These are phyloP conservation scores for Pelosia muscerda DNA, from an alignment of 2,888 invertebrate genomes.

Conservation along the genomic window DNA sequence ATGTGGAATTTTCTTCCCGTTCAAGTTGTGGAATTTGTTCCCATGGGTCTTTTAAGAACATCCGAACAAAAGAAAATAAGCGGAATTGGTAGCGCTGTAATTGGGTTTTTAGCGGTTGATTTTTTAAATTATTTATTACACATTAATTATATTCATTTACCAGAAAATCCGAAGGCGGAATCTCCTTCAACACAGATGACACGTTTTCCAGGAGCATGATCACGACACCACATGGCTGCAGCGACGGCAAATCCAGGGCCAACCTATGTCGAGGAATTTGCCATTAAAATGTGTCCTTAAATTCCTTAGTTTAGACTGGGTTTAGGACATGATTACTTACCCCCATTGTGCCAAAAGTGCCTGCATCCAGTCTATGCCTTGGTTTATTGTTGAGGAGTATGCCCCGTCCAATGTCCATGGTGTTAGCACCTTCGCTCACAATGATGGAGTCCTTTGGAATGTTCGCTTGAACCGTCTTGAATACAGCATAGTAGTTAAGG, in stretches of 20 bases:
- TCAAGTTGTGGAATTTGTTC: too few species aligned
- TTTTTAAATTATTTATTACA: too few species aligned
- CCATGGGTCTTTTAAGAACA: too few species aligned
- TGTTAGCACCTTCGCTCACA: constrained; percentile 99
- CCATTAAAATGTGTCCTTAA: not conserved
- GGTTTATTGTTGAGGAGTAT: constrained; percentile 94
- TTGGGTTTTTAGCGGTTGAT: too few species aligned
- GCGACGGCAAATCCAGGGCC: constrained; percentile 97
- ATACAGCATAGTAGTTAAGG: constrained; percentile 97
- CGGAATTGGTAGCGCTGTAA: too few species aligned
- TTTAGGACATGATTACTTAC: constrained; percentile 74
- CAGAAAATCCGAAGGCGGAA: constrained; percentile 99
- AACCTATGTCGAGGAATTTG: constrained; percentile 77
- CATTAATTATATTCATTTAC: constrained; percentile 74
- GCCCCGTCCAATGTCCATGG: constrained; percentile 98
- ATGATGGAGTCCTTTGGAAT: constrained; percentile 95
- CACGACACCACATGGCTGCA: constrained; percentile 95
- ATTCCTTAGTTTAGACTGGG: not conserved
- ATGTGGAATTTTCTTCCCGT: too few species aligned
- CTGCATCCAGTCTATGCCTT: constrained; percentile 96
- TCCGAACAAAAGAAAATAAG: too few species aligned
- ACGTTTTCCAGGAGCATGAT: constrained; percentile 92
- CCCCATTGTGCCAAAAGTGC: constrained; percentile 99
- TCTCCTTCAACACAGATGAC: constrained; percentile 98
- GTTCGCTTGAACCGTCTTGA: constrained; percentile 92